Base-by-base conservation (phyloP, 2,888 invertebrate genomes). In the Leucophora obtusa region DNA sequence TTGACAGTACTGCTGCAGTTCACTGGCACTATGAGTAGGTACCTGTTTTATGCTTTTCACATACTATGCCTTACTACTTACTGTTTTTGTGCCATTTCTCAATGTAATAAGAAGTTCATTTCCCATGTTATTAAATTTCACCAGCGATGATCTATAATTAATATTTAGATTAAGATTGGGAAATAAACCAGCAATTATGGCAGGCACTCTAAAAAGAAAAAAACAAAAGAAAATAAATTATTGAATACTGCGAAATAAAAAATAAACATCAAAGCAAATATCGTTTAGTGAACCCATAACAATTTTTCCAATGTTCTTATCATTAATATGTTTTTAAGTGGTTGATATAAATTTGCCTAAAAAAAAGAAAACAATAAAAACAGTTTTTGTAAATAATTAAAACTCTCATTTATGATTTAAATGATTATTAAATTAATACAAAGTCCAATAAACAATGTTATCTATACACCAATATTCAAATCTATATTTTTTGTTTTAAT, bases 91-190 rank as follows among this genome's bases (percentile, higher is more conserved):
- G 51, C 68, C 47, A 72, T 62, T 82, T 65, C 88, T 85, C 28
- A 89, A 84, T 68, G 88, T 86, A 79, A 86, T 83, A 74, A 89
- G 82, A 65, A 89, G 80, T 75, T 87, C 89, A 82, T 85, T 87
- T 76, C 89, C 85, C 83, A 89, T 87, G 75, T 84, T 87, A 77
- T 87, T 89, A 82, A 89, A 87, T 82, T 87, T 89, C 21, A 86
- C 84, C 28, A 89, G 77, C 10, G 89, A 88, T 50, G 89, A 86
- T 9, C 88, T 87, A 83, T 89, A 88, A 82, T 85, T 83, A 1
- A 85, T 79, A 58, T 85, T 89, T 51, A 89, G 83, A 83, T 89
- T 88, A 28, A 89, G 85, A 76, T 89, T 86, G 11, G 89, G 89
- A 84, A 89, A 89, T 72, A 89, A 84, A 59, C 86, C 85, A 70